phyloP scores from a whole-genome alignment of 2,797 vertebrate genomes.

The Enteromius fasciolatus region DNA sequence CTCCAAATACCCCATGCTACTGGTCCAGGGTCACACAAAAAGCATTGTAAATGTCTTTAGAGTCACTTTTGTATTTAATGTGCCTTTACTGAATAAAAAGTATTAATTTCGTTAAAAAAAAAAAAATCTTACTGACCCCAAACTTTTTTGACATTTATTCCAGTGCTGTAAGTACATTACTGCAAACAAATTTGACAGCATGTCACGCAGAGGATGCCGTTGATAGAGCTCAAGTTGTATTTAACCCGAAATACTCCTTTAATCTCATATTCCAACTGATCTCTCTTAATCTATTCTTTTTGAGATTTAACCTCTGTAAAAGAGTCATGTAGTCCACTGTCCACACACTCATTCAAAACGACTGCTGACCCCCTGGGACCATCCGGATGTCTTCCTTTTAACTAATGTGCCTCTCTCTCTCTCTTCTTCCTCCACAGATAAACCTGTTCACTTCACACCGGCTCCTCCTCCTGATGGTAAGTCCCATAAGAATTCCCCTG shows the following conservation, averaged over 20 bases:
- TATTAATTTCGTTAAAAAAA: background rate
- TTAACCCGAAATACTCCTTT: conserved; percentile 34
- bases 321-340: conserved; percentile 48
- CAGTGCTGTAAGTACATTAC: background rate
- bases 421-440: conserved; percentile 72
- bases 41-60: background rate
- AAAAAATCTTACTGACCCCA: background rate
- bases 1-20: background rate
- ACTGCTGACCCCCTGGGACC: conserved; percentile 65
- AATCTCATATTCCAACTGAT: conserved; percentile 45
- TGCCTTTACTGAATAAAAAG: background rate
- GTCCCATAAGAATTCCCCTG: conserved; percentile 70
- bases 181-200: background rate
- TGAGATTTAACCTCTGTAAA: conserved; percentile 46
- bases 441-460: conserved; percentile 80
- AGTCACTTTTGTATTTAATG: background rate
- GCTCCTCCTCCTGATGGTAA: conserved; percentile 81
- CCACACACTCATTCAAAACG: conserved; percentile 52
- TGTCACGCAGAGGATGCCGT: background rate
- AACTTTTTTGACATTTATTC: background rate
- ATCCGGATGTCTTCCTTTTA: conserved; percentile 63
- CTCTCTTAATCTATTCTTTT: conserved; percentile 36
- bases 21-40: background rate
- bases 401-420: conserved; percentile 65
- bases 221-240: conserved; percentile 33